Evolutionary conservation across 2,888 invertebrate species (phyloP).

Genomic region (Drosophila limbata): DNA sequence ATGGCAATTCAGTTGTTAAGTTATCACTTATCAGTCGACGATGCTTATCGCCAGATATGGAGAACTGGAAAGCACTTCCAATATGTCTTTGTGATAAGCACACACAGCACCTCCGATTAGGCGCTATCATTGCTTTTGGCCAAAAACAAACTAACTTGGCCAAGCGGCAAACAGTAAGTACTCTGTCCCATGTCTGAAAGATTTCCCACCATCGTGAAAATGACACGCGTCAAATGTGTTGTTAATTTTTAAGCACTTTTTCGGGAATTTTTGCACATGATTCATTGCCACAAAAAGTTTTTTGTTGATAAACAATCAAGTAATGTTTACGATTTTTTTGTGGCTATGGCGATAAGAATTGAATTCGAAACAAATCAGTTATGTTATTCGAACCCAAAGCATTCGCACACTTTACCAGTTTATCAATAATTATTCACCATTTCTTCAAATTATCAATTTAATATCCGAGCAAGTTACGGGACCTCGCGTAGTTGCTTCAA

Average conservation of each 20-base stretch:
- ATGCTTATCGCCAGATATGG: constrained; percentile 62
- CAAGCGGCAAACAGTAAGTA: background rate
- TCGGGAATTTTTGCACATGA: constrained; percentile 56
- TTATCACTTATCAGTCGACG: constrained; percentile 42
- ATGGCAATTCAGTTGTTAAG: constrained; percentile 27
- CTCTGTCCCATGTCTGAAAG: constrained; percentile 1
- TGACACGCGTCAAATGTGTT: constrained; percentile 1
- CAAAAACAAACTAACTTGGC: constrained; percentile 34
- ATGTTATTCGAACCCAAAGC: constrained; percentile 6
- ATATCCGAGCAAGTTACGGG: constrained; percentile 16
- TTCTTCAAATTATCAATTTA: constrained; percentile 20
- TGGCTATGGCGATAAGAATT: constrained; percentile 24
- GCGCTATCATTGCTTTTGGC: constrained; percentile 17
- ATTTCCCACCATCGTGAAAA: constrained; percentile 40
- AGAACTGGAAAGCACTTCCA: constrained; percentile 27
- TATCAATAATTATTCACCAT: constrained; percentile 12
- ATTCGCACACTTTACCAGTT: constrained; percentile 7
- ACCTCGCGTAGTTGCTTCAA: background rate
- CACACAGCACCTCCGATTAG: constrained; percentile 8
- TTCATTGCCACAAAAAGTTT: constrained; percentile 2
- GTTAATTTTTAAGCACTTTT: constrained; percentile 40
- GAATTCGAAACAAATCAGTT: background rate
- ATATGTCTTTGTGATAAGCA: constrained; percentile 34
- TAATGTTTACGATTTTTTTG: constrained; percentile 9
- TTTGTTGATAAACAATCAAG: constrained; percentile 11